Evolutionary conservation across 2,113 vertebrate species (phyloP).

Genomic region (Nothocercus julius): DNA sequence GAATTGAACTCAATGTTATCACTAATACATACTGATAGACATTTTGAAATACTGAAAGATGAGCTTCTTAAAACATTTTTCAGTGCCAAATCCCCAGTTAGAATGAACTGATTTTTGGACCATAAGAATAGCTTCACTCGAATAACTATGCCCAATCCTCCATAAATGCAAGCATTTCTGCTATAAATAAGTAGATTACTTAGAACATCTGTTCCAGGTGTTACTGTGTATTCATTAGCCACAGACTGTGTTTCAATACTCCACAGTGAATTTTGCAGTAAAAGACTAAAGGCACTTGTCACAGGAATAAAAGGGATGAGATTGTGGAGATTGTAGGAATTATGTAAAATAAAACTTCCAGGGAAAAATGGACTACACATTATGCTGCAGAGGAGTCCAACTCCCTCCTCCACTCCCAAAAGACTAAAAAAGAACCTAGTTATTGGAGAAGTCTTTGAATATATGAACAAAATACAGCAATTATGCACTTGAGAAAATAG

Average conservation of each 20-base stretch:
- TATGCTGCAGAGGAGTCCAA: background rate
- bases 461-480: background rate
- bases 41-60: constrained; percentile 8
- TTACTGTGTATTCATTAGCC: background rate
- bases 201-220: background rate
- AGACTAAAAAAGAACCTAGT: background rate
- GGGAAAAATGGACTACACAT: background rate
- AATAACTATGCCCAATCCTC: background rate
- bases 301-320: background rate
- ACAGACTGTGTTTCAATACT: background rate
- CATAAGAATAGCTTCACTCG: background rate
- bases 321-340: background rate
- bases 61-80: background rate
- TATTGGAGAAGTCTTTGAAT: background rate
- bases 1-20: background rate
- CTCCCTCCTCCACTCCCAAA: background rate
- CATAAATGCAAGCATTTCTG: background rate
- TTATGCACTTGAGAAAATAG: background rate
- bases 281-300: background rate
- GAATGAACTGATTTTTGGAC: background rate
- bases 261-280: background rate
- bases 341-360: background rate
- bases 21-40: background rate
- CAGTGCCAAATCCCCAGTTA: background rate
- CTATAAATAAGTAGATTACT: background rate